A percentile compares a stretch with the other conserved stretches of the same genome.
These are phyloP conservation scores for Danionella cerebrum DNA, from an alignment of 2,113 vertebrate species.

Conservation along the genomic window DNA sequence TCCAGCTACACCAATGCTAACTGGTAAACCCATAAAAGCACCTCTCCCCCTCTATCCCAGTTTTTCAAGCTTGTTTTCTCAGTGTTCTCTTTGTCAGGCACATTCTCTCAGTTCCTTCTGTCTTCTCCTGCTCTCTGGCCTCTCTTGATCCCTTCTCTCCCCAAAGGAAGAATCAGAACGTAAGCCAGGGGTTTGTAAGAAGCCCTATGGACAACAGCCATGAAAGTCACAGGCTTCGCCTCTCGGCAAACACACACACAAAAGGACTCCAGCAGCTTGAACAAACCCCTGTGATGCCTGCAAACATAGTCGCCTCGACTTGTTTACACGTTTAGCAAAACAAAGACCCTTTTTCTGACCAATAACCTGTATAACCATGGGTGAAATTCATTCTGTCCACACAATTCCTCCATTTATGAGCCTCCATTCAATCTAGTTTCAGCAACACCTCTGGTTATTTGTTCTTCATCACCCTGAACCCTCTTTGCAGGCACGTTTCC, in stretches of 20 bases:
- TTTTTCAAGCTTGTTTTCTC: constrained; percentile 41
- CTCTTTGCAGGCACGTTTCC: not conserved
- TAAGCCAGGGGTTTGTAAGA: constrained; percentile 5
- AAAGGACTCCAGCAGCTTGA: constrained; percentile 13
- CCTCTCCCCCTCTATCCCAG: not conserved
- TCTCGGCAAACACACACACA: constrained; percentile 11
- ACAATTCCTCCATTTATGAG: not conserved
- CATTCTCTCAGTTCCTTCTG: not conserved
- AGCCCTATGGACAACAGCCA: constrained; percentile 1
- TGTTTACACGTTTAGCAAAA: not conserved
- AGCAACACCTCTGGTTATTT: not conserved
- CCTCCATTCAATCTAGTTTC: not conserved
- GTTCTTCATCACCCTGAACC: not conserved
- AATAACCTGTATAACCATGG: constrained; percentile 8
- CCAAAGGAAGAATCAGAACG: constrained; percentile 27
- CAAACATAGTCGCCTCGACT: not conserved
- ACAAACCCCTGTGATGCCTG: not conserved
- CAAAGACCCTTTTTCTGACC: not conserved
- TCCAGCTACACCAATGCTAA: not conserved
- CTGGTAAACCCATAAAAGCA: constrained; percentile 7
- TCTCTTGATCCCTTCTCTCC: not conserved
- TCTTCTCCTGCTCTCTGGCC: not conserved
- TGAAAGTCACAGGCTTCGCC: constrained; percentile 1
- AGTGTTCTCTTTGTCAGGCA: not conserved
- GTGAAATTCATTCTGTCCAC: constrained; percentile 16